Evolutionary conservation across 1,140 invertebrate genomes (phyloP).

Genomic region (Scaptodrosophila lebanonensis): DNA sequence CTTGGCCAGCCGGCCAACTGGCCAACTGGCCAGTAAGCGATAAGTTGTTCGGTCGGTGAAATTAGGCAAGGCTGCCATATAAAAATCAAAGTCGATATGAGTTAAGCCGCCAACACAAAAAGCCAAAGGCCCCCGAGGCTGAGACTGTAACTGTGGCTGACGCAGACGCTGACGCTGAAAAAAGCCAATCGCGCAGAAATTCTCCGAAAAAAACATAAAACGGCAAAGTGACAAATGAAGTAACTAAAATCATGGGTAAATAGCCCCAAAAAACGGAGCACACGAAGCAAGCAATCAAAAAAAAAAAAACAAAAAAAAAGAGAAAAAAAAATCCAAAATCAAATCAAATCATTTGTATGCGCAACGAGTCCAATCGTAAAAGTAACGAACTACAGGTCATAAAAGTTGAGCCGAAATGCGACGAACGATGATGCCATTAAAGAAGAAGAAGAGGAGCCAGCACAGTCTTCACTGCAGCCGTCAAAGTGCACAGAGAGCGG

Average conservation of each 20-base stretch:
- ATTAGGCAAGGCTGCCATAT: conserved; percentile 56
- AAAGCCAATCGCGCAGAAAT: conserved; percentile 39
- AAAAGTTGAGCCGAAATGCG: conserved; percentile 26
- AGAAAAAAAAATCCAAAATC: conserved; percentile 54
- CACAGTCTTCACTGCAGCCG: too few species aligned
- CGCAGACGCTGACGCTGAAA: too few species aligned
- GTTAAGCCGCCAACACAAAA: conserved; percentile 41
- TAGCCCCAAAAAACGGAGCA: conserved; percentile 49
- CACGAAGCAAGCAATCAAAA: conserved; percentile 52
- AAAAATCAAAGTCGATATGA: conserved; percentile 69
- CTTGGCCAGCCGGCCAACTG: too few species aligned
- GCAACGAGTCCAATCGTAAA: conserved; percentile 58
- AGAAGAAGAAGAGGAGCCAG: too few species aligned
- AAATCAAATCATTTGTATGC: conserved; percentile 76
- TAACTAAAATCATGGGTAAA: conserved; percentile 60
- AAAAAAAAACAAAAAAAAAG: too few species aligned
- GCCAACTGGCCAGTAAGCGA: neutral
- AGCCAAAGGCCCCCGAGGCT: conserved; percentile 45
- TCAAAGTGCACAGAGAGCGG: conserved; percentile 16
- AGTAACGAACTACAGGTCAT: conserved; percentile 55
- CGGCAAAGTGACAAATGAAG: conserved; percentile 70
- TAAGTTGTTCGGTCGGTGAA: too few species aligned
- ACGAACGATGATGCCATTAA: too few species aligned
- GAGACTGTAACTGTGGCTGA: too few species aligned
- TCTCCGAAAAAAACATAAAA: conserved; percentile 68